Percentiles rank a stretch among this genome's conserved stretches.
phyloP scores from a whole-genome alignment of 2,797 vertebrate species.

The Cyclopterus lumpus region DNA sequence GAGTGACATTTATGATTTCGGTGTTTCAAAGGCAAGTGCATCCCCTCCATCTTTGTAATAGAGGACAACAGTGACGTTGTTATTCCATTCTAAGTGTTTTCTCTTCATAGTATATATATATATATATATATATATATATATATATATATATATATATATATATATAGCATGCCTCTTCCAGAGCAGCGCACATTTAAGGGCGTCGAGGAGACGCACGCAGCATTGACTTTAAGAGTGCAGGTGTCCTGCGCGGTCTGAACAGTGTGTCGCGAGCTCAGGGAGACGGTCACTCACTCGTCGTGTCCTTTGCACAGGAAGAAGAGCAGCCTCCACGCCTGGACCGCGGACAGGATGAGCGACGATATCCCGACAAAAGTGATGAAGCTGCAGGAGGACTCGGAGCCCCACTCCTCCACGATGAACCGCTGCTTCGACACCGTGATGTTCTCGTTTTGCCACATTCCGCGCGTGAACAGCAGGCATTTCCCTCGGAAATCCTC shows the following conservation, averaged over 20 bases:
- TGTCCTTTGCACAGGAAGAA: constrained; percentile 97
- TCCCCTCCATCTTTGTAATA: constrained; percentile 38
- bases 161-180: neutral
- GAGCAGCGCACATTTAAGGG: neutral
- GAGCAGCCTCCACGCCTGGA: constrained; percentile 94
- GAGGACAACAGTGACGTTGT: constrained; percentile 42
- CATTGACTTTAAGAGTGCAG: constrained; percentile 2
- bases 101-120: neutral
- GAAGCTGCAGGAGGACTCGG: constrained; percentile 94
- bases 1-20: constrained; percentile 1
- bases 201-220: constrained; percentile 8
- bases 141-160: too few species aligned
- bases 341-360: constrained; percentile 92
- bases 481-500: constrained; percentile 94
- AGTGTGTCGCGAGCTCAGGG: neutral
- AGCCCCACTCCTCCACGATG: constrained; percentile 97
- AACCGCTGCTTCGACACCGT: constrained; percentile 94
- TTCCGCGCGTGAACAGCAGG: constrained; percentile 95
- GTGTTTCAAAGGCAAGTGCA: constrained; percentile 18
- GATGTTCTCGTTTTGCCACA: constrained; percentile 98
- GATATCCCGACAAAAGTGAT: constrained; percentile 92
- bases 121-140: too few species aligned
- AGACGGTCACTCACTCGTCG: constrained; percentile 91
- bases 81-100: neutral
- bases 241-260: neutral